Percentiles rank a stretch among this genome's conserved stretches.
phyloP scores from a whole-genome alignment of 2,797 vertebrate genomes.

The Catharus ustulatus region DNA sequence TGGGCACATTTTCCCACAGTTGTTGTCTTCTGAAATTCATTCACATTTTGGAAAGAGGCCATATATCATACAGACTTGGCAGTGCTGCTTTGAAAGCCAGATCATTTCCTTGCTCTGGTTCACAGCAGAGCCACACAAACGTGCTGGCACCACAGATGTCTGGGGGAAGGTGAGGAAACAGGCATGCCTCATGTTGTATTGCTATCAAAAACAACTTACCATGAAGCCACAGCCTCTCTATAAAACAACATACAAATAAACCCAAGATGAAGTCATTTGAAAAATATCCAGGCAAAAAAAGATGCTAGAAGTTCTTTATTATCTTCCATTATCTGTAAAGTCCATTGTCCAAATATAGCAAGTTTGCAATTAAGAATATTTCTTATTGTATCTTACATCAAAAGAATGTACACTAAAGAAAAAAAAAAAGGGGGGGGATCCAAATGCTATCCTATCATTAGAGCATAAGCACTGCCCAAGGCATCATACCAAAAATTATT shows the following conservation, averaged over 20 bases:
- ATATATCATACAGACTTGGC: background rate
- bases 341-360: background rate
- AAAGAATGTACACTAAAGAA: background rate
- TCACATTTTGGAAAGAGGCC: constrained; percentile 14
- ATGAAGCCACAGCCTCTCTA: background rate
- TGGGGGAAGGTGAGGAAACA: constrained; percentile 52
- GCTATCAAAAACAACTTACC: constrained; percentile 10
- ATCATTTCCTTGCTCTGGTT: constrained; percentile 16
- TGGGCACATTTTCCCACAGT: background rate
- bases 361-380: background rate
- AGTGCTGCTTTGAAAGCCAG: background rate
- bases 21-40: background rate
- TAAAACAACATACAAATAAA: background rate
- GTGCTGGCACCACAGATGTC: constrained; percentile 60
- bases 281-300: background rate
- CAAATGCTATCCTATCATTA: background rate
- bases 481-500: background rate
- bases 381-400: background rate
- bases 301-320: background rate
- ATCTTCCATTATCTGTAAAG: background rate
- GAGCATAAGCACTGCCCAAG: background rate
- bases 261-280: background rate
- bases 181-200: constrained; percentile 15
- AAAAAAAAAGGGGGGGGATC: rapidly evolving
- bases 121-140: background rate